phyloP scores from a whole-genome alignment of 2,888 invertebrate species.

The Acleris sparsana region DNA sequence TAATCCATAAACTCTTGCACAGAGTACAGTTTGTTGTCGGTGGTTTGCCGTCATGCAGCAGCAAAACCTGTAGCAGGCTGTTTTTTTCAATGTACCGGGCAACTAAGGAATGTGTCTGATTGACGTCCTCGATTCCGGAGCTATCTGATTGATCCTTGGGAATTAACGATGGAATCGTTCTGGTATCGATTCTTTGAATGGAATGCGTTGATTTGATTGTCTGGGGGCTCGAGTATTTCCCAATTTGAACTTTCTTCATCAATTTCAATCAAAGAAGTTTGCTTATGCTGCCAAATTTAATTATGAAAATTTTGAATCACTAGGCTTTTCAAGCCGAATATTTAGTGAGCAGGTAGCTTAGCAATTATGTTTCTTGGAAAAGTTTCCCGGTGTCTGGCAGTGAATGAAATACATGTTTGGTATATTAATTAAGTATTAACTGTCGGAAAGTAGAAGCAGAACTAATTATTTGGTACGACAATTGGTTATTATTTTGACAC shows the following conservation, averaged over 20 bases:
- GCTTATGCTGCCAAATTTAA: constrained; percentile 16
- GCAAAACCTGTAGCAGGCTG: background rate
- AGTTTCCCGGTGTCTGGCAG: too few relatives aligned
- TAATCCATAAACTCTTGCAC: too few relatives aligned
- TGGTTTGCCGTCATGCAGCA: too few relatives aligned
- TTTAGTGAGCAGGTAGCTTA: background rate
- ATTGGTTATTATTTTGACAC: too few relatives aligned
- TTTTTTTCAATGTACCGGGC: constrained; percentile 4
- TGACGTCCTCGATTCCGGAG: constrained; percentile 15
- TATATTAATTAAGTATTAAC: too few relatives aligned
- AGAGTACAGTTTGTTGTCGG: too few relatives aligned
- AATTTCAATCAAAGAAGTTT: constrained; percentile 35
- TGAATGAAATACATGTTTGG: too few relatives aligned
- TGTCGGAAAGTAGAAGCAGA: too few relatives aligned
- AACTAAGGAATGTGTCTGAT: constrained; percentile 16
- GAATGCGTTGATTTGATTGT: constrained; percentile 37
- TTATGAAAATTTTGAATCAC: constrained; percentile 14
- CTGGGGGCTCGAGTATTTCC: constrained; percentile 24
- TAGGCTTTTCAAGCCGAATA: background rate
- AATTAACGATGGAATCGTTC: constrained; percentile 25
- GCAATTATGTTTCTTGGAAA: background rate
- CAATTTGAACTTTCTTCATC: constrained; percentile 37
- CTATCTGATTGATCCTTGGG: constrained; percentile 25
- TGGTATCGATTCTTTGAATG: constrained; percentile 30
- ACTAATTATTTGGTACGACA: too few relatives aligned